Evolutionary conservation across 2,113 vertebrate species (phyloP), one percentile per base, ranked within the genome.

Genomic region (Semnornis frantzii): DNA sequence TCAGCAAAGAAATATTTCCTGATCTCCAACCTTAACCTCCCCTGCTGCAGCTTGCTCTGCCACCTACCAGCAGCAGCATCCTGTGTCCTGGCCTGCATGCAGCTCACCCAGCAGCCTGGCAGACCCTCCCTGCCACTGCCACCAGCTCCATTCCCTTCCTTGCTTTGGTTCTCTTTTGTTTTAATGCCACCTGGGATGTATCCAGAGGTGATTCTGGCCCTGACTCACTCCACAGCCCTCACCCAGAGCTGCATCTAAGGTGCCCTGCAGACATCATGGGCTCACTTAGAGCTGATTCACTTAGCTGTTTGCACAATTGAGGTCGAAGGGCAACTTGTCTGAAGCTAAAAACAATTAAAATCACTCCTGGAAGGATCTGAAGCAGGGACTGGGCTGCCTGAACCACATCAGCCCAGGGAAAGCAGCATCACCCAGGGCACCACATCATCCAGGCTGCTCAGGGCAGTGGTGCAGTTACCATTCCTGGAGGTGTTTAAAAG

Each of bases 321-420:
- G 63, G 78, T 34, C 64, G 10, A 50, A 59, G 18, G 48, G 62
- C 37, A 15, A 48, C 70, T 66, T 64, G 62, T 42, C 74, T 39
- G 60, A 70, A 72, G 57, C 37, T 73, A 28, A 42, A 74, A 70
- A 15, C 76, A 82, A 71, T 77, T 60, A 69, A 65, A 33, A 71
- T 78, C 65, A 64, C 28, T 50, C 39, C 68, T 24, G 39, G 30
- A 82, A 57, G 16, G 25, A 8, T 20, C 10, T 39, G 9, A 44
- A 71, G 59, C n/a, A 12, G 0, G 0, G 62, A 16, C 5, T 10
- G 0, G 1, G 33, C n/a, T 37, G 52, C 68, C 62, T 10, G 15
- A 62, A 55, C 28, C 12, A 2, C 27, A 55, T 31, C 65, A 55
- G 18, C 46, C 18, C 46, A 9, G 46, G 46, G 18, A 48, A 20